These are phyloP conservation scores for Anolis sagrei DNA, from an alignment of 2,113 vertebrate species.

Conservation along the genomic window DNA sequence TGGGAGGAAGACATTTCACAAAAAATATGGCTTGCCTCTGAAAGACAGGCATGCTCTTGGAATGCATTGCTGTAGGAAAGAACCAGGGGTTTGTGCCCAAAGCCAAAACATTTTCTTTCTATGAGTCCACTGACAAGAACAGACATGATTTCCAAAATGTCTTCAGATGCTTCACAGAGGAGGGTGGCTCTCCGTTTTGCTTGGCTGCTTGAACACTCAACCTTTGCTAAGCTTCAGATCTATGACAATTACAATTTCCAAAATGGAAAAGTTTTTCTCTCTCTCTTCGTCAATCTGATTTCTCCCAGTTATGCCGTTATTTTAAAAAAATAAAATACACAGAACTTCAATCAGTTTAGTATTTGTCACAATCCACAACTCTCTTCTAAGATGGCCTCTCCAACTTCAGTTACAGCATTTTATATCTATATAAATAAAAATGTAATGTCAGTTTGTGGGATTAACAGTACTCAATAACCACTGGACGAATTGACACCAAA, in stretches of 20 bases:
- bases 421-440: no score
- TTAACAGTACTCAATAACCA: no score
- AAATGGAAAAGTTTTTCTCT: no score
- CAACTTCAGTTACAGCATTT: no score
- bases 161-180: constrained; percentile 19
- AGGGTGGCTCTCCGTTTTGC: no score
- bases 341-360: background rate
- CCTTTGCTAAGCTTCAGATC: background rate
- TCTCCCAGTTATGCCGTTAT: background rate
- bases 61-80: constrained; percentile 25
- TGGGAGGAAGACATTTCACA: background rate
- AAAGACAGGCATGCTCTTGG: background rate
- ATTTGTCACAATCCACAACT: no score
- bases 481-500: no score
- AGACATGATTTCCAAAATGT: constrained; percentile 59
- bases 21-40: constrained; percentile 32
- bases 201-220: constrained; percentile 54
- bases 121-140: constrained; percentile 67
- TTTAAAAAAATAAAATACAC: background rate
- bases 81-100: constrained; percentile 57
- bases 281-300: background rate
- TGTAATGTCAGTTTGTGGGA: no score
- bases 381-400: no score
- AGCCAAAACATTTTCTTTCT: constrained; percentile 63
- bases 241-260: background rate